Conservation (phyloP, 2,797 vertebrate genomes). For the Sebastes oblongus region DNA sequence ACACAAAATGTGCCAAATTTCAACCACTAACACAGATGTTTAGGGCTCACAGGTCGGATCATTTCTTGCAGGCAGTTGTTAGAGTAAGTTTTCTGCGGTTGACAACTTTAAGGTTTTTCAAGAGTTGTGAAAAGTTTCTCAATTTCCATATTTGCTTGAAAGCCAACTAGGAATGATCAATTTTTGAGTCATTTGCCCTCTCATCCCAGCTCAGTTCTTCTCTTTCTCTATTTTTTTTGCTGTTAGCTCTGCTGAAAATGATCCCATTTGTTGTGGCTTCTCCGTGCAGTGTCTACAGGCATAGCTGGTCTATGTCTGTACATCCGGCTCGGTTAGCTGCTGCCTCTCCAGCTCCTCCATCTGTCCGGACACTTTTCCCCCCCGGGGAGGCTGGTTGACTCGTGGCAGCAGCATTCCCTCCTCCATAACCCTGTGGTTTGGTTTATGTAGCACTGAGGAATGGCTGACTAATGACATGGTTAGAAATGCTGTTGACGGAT, state of each 20-base stretch:
- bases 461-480: background rate
- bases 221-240: background rate
- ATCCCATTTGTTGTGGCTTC: background rate
- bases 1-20: background rate
- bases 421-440: background rate
- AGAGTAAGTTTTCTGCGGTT: background rate
- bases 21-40: background rate
- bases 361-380: background rate
- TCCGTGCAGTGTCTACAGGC: background rate
- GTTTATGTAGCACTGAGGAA: background rate
- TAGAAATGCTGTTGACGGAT: background rate
- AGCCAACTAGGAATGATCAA: background rate
- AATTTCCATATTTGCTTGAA: background rate
- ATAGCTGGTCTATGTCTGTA: background rate
- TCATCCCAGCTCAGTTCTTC: background rate
- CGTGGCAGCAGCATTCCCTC: background rate
- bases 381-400: background rate
- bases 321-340: background rate
- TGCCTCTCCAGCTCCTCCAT: slow-evolving; percentile 8
- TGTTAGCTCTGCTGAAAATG: background rate
- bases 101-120: background rate
- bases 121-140: background rate
- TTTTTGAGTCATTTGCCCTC: background rate
- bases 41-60: background rate
- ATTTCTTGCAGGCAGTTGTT: background rate